Conservation (phyloP, 2,113 vertebrate species). For the Macquaria ambigua region DNA sequence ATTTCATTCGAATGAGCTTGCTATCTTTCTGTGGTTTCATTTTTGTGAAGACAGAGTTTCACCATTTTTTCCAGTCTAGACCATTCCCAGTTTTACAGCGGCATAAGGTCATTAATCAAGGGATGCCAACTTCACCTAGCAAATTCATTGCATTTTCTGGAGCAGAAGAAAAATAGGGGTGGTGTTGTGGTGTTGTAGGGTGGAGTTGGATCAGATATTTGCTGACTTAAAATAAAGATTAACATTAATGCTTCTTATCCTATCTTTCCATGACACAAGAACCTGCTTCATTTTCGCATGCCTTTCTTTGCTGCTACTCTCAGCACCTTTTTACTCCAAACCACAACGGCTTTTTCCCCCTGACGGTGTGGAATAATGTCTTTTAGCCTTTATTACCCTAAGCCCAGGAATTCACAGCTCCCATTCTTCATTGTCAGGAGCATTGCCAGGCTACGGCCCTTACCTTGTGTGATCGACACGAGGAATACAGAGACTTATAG, state of each 20-base stretch:
- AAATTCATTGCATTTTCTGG: not conserved
- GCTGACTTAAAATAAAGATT: not conserved
- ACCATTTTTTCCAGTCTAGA: not conserved
- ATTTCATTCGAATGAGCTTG: not conserved
- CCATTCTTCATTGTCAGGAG: slow-evolving; percentile 32
- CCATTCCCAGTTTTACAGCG: not conserved
- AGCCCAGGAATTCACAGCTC: slow-evolving; percentile 17
- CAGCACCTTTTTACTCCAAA: slow-evolving; percentile 35
- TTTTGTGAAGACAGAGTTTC: not conserved
- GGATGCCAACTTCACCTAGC: not conserved
- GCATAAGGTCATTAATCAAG: not conserved
- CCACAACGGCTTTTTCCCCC: slow-evolving; percentile 20
- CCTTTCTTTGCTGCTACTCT: slow-evolving; percentile 1
- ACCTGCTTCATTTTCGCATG: not conserved
- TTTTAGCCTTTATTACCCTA: slow-evolving; percentile 30
- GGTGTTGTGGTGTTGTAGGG: not conserved
- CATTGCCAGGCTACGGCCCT: not conserved
- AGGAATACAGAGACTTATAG: not conserved
- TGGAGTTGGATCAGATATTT: not conserved
- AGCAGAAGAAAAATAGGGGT: not conserved
- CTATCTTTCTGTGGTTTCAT: not conserved
- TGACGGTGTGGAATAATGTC: slow-evolving; percentile 38
- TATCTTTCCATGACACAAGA: not conserved
- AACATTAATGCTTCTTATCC: not conserved
- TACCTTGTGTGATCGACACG: not conserved